Base-by-base conservation (phyloP, 2,797 vertebrate species). In the Sardinella longiceps region DNA sequence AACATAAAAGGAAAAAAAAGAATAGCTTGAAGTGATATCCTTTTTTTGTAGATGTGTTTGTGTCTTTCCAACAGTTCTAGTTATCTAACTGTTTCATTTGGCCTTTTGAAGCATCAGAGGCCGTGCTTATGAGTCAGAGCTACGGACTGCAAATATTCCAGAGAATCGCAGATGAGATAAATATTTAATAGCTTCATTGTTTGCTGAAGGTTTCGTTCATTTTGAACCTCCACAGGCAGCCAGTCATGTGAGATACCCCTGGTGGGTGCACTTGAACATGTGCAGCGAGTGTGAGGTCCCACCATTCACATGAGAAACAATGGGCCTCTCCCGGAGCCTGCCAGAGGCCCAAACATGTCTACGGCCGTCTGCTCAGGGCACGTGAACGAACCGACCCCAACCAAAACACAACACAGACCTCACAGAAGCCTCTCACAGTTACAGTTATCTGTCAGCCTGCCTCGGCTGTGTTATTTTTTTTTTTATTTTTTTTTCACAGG, bases 151-250 rank as follows among this genome's bases (percentile, higher is more conserved):
- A 56, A 23, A 23, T 56, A 56, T 25, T 15, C 15, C 66, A 74
- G 66, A 74, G 30, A 74, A 74, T 74, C 25, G 30, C 14, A 6
- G 15, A 33, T 18, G 4, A 37, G 15, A 33, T 74, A 74, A 74
- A 74, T 74, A 74, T 39, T 74, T 74, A 74, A 74, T 74, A 28
- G 66, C 30, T 14, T 5, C 30, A 74, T 74, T 74, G 66, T 74
- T 33, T 74, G 15, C 18, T 20, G 15, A 74, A 74, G 66, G 18
- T 74, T 74, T 37, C 14, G 14, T 74, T 74, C 4, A 5, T 74
- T 74, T 74, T 70, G n/a, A 33, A 70, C 28, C 28, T 33, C 15
- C 66, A 12, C 30, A 28, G 25, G 18, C 66, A 74, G 66, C 30
- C 66, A 37, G 66, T 74, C 66, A 74, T 37, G 66, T 74, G 66